Percentiles rank a stretch among this genome's conserved stretches.
These are phyloP conservation scores for Melitaea cinxia DNA, from an alignment of 1,140 invertebrate species.

Conservation along the genomic window DNA sequence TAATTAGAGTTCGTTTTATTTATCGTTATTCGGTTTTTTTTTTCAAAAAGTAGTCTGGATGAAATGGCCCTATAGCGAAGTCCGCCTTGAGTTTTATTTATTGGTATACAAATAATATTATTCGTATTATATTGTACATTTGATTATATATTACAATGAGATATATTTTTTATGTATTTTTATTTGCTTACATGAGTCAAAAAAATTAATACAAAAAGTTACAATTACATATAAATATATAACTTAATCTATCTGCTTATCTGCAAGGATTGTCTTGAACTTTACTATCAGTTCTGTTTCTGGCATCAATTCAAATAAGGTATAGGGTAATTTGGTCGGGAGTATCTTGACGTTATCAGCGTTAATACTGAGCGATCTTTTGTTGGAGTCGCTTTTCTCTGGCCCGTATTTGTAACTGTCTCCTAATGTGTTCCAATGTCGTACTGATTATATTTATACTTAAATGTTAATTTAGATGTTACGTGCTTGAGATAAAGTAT, in stretches of 20 bases:
- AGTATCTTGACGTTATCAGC: background rate
- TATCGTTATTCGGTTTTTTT: too few species aligned
- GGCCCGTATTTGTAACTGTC: background rate
- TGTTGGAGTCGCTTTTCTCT: background rate
- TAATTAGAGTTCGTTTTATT: too few species aligned
- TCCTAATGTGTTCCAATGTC: background rate
- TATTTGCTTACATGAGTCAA: too few species aligned
- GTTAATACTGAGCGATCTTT: background rate
- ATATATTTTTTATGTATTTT: too few species aligned
- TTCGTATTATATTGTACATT: too few species aligned
- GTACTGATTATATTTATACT: background rate
- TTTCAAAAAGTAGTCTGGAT: too few species aligned
- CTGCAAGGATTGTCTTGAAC: background rate
- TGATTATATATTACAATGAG: too few species aligned
- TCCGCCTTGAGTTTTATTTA: too few species aligned
- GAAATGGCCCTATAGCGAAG: too few species aligned
- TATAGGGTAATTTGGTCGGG: constrained; percentile 1
- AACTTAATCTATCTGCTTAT: background rate
- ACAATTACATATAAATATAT: too few species aligned
- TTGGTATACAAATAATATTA: too few species aligned
- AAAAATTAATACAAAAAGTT: too few species aligned
- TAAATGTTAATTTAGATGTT: background rate
- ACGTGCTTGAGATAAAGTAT: background rate
- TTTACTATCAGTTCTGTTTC: background rate
- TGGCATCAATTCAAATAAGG: constrained; percentile 2